Conservation (phyloP, 2,113 vertebrate species). For the Alethe castanea region DNA sequence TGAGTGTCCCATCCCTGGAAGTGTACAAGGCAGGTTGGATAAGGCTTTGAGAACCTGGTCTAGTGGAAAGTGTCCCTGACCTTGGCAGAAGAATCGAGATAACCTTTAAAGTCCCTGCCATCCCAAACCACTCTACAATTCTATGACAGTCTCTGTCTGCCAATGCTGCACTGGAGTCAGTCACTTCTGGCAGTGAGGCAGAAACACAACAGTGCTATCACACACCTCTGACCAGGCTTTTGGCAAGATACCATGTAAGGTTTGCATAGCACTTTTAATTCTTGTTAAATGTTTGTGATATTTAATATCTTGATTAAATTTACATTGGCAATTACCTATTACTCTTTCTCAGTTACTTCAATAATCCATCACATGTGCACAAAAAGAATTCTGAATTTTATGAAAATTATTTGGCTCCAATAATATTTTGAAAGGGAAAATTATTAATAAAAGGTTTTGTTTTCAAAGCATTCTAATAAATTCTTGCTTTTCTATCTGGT, state of each 20-base stretch:
- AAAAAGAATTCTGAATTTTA: neutral
- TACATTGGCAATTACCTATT: neutral
- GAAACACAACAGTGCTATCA: neutral
- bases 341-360: neutral
- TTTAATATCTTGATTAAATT: neutral
- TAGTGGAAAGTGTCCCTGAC: neutral
- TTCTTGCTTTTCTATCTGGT: neutral
- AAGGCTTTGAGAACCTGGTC: neutral
- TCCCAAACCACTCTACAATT: neutral
- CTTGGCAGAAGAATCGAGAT: neutral
- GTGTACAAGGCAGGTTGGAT: neutral
- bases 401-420: neutral
- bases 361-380: neutral
- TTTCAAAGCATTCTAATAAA: neutral
- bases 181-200: neutral
- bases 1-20: neutral
- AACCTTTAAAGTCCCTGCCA: neutral
- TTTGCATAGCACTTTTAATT: neutral
- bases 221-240: neutral
- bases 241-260: neutral
- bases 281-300: neutral
- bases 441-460: neutral
- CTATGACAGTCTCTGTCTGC: neutral
- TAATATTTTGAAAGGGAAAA: neutral
- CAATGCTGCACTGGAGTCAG: neutral